These are phyloP conservation scores for Bostrychus sinensis DNA, from an alignment of 2,113 vertebrate genomes.

Conservation along the genomic window DNA sequence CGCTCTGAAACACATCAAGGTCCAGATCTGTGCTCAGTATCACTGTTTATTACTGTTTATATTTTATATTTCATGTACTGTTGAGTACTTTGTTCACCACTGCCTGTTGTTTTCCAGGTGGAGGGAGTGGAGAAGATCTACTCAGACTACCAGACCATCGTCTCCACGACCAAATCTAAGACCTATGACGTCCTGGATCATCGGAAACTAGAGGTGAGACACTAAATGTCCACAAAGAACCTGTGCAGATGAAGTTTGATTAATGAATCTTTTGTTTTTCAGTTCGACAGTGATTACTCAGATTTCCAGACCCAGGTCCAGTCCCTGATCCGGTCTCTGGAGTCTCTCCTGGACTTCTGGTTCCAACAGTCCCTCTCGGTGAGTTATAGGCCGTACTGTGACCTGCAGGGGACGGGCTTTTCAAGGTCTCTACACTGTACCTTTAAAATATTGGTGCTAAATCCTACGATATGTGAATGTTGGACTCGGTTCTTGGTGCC, in stretches of 20 bases:
- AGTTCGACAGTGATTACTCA: conserved; percentile 87
- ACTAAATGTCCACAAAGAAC: neutral
- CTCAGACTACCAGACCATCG: conserved; percentile 75
- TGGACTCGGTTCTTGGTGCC: too few species aligned
- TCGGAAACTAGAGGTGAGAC: conserved; percentile 79
- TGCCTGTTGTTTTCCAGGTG: conserved; percentile 53
- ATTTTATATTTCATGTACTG: too few species aligned
- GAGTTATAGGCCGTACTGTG: conserved; percentile 68
- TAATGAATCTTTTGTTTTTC: conserved; percentile 11
- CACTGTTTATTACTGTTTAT: neutral
- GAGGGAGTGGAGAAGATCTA: conserved; percentile 84
- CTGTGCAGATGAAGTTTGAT: neutral
- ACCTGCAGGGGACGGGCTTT: too few species aligned
- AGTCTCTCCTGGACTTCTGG: conserved; percentile 81
- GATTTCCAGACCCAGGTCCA: conserved; percentile 83
- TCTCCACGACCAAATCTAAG: conserved; percentile 77
- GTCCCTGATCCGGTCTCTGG: conserved; percentile 77
- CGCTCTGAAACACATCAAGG: conserved; percentile 75
- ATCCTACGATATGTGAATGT: too few species aligned
- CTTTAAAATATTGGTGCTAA: too few species aligned
- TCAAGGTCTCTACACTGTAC: too few species aligned
- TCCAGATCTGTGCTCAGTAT: neutral
- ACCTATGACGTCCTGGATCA: conserved; percentile 84
- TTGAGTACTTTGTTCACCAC: neutral
- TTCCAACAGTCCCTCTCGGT: conserved; percentile 78